A percentile compares a stretch with the other conserved stretches of the same genome.
Evolutionary conservation across 2,888 invertebrate species (phyloP).

Genomic region (Rhingia campestris): DNA sequence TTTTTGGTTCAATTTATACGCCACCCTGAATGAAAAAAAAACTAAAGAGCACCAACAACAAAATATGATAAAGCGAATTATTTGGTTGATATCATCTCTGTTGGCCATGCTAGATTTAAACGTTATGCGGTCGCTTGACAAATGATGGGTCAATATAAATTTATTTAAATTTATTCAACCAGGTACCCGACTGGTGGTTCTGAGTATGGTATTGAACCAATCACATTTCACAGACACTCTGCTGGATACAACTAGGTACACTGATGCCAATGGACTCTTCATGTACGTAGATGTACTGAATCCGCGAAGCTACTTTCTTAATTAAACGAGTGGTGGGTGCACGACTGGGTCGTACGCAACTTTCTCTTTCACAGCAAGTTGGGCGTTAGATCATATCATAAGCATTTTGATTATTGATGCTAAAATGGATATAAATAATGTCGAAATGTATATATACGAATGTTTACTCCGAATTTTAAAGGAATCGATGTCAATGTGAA

Average conservation of each 20-base stretch:
- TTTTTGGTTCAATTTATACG: constrained; percentile 15
- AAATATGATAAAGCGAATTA: not conserved
- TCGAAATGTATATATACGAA: too few relatives aligned
- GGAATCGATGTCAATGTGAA: too few relatives aligned
- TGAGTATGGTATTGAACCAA: constrained; percentile 13
- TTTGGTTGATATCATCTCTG: constrained; percentile 39
- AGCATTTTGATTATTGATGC: too few relatives aligned
- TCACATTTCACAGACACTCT: constrained; percentile 13
- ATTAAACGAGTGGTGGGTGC: too few relatives aligned
- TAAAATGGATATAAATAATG: too few relatives aligned
- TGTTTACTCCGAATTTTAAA: too few relatives aligned
- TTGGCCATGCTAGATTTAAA: constrained; percentile 35
- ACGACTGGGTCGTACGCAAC: too few relatives aligned
- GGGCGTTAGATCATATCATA: too few relatives aligned
- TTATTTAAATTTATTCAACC: constrained; percentile 68
- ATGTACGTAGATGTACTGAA: not conserved
- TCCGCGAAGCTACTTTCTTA: constrained; percentile 50
- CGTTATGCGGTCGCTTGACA: constrained; percentile 31
- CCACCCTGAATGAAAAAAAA: constrained; percentile 7
- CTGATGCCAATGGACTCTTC: constrained; percentile 9
- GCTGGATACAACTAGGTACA: not conserved
- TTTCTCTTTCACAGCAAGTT: too few relatives aligned
- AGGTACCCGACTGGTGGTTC: not conserved
- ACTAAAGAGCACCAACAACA: not conserved
- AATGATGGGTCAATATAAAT: constrained; percentile 52